Conservation (phyloP, 2,797 vertebrate species). For the Enteromius argenteus region DNA sequence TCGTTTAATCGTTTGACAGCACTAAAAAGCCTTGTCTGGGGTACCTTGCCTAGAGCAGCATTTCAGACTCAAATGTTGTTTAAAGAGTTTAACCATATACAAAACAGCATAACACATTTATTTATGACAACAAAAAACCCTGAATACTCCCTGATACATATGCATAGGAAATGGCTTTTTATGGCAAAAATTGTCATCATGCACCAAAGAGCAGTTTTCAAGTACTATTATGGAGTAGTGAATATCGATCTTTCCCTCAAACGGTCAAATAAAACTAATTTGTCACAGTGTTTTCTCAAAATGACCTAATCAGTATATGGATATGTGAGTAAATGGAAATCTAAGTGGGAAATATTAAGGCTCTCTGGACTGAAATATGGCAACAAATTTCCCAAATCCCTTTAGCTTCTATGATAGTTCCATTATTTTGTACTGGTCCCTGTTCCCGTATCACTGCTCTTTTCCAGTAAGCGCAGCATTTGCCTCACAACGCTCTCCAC, state of each 20-base stretch:
- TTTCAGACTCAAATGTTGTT: neutral
- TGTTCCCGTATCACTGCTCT: slow-evolving; percentile 61
- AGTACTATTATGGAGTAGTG: neutral
- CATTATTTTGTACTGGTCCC: neutral
- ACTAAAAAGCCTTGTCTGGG: neutral
- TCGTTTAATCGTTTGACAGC: no score
- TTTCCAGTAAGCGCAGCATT: slow-evolving; percentile 81
- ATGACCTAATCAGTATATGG: neutral
- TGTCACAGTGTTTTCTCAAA: slow-evolving; percentile 30
- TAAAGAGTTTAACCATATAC: neutral
- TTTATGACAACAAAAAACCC: neutral
- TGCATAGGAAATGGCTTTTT: neutral
- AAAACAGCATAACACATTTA: neutral
- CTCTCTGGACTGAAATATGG: neutral
- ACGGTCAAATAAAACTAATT: neutral
- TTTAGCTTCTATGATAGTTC: neutral
- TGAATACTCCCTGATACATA: neutral
- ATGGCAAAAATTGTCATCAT: neutral
- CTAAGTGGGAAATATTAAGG: slow-evolving; percentile 1
- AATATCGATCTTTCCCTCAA: neutral
- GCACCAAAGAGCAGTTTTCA: slow-evolving; percentile 19
- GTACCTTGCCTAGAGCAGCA: neutral
- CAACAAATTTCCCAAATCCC: neutral
- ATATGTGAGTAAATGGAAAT: neutral
- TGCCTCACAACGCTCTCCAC: slow-evolving; percentile 86